Evolutionary conservation across 2,797 vertebrate genomes (phyloP), one percentile per base, ranked within the genome.

Genomic region (Micromesistius poutassou): DNA sequence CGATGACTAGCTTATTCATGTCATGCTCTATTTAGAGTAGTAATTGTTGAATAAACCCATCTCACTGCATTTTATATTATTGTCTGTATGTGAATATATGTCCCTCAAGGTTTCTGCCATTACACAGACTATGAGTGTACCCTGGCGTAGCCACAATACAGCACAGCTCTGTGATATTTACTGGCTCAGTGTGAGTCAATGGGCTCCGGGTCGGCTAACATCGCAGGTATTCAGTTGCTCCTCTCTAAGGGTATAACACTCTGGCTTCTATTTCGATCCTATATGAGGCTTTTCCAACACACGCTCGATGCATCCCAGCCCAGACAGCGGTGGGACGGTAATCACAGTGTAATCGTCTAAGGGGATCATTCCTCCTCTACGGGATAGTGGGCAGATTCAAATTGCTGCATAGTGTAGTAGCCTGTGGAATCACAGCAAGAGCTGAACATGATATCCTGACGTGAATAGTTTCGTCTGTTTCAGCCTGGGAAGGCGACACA

Each of bases 151-250:
- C 62, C 62, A 68, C 62, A 68, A 68, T 28, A 5, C 62, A 28
- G 62, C 62, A 28, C 25, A 73, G 78, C 81, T 80, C 77, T 78
- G 46, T 78, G 12, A 50, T 81, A 78, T 86, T 80, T 82, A 79
- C 79, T 83, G 77, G 73, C 42, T 31, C 71, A 30, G 31, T 50
- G 6, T 30, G 72, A 76, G 86, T 91, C 85, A 73, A 83, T 88
- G 75, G 16, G 36, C 79, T 81, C 14, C 14, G 46, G 71, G 78
- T 80, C 77, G n/a, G 14, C 78, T 78, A 78, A 84, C 81, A 80
- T 88, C 75, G 70, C 74, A 78, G 77, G 78, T 84, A 86, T 91
- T 78, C 77, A 71, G 84, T 88, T 88, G 73, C 81, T 74, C 46
- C 30, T 73, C 73, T 76, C 83, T 87, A 80, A 83, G 83, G 76